Conservation (phyloP, 2,888 invertebrate species). For the Melinopterus prodromus region DNA sequence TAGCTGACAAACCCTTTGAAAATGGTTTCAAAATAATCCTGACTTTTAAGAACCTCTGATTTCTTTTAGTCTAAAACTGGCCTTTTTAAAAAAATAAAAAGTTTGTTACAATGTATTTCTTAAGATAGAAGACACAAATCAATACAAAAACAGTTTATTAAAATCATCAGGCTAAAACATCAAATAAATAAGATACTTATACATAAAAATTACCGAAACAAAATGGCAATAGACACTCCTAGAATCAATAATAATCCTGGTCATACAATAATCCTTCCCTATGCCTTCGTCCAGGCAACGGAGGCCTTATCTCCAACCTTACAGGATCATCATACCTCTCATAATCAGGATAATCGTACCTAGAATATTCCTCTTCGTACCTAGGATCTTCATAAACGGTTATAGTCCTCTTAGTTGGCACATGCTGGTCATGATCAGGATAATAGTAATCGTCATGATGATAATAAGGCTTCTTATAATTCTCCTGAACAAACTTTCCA, state of each 20-base stretch:
- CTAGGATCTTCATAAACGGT: conserved; percentile 59
- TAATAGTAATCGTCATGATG: conserved; percentile 35
- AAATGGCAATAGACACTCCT: background rate
- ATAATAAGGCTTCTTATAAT: conserved; percentile 37
- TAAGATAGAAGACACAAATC: background rate
- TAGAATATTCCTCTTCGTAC: conserved; percentile 23
- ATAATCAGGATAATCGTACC: conserved; percentile 37
- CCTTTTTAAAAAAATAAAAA: too few relatives aligned
- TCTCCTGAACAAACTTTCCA: conserved; percentile 44
- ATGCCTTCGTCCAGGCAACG: conserved; percentile 11
- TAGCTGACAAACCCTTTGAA: too few relatives aligned
- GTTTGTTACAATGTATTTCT: background rate
- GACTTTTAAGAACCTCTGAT: too few relatives aligned
- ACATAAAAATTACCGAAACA: background rate
- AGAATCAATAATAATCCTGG: conserved; percentile 14
- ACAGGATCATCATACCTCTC: conserved; percentile 35
- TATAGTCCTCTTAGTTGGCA: conserved; percentile 50
- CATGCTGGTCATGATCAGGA: conserved; percentile 36
- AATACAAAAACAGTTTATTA: background rate
- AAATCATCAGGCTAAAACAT: background rate
- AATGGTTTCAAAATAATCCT: too few relatives aligned
- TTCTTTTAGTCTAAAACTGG: too few relatives aligned
- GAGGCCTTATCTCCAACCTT: conserved; percentile 21
- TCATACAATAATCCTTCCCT: conserved; percentile 9
- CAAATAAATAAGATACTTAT: background rate